Evolutionary conservation across 1,140 invertebrate species (phyloP).

Genomic region (Bombus superbus): DNA sequence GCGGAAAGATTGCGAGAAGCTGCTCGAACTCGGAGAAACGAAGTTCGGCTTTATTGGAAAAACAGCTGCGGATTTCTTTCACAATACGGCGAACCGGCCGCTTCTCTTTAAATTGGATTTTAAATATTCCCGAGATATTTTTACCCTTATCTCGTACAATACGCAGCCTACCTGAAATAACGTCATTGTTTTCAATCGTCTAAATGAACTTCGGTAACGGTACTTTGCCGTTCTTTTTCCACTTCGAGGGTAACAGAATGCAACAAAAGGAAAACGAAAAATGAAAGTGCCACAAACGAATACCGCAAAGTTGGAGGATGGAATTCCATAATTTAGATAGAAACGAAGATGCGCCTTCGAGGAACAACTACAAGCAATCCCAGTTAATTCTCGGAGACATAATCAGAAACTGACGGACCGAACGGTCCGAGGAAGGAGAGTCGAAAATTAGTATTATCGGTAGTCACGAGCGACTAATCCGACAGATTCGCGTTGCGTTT

Average conservation of each 20-base stretch:
- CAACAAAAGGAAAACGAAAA: neutral
- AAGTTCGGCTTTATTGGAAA: constrained; percentile 64
- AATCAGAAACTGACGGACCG: neutral
- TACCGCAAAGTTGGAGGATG: neutral
- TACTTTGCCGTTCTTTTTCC: neutral
- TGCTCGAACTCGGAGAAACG: constrained; percentile 34
- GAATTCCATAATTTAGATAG: neutral
- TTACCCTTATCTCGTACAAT: neutral
- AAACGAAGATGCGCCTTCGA: neutral
- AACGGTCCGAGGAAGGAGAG: neutral
- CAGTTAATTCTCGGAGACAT: neutral
- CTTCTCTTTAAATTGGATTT: constrained; percentile 60
- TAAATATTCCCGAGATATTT: constrained; percentile 46
- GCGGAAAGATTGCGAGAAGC: constrained; percentile 54
- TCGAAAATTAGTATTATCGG: constrained; percentile 8
- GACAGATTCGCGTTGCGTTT: constrained; percentile 65
- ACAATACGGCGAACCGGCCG: constrained; percentile 16
- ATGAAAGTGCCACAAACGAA: no score
- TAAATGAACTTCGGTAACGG: constrained; percentile 7
- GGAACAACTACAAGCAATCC: neutral
- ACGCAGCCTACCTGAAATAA: constrained; percentile 25
- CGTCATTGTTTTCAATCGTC: constrained; percentile 48
- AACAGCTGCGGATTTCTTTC: constrained; percentile 16
- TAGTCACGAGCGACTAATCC: constrained; percentile 50
- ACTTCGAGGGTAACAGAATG: neutral